A percentile compares a stretch with the other conserved stretches of the same genome.
These are phyloP conservation scores for Thecophora atra DNA, from an alignment of 2,888 invertebrate genomes.

Conservation along the genomic window DNA sequence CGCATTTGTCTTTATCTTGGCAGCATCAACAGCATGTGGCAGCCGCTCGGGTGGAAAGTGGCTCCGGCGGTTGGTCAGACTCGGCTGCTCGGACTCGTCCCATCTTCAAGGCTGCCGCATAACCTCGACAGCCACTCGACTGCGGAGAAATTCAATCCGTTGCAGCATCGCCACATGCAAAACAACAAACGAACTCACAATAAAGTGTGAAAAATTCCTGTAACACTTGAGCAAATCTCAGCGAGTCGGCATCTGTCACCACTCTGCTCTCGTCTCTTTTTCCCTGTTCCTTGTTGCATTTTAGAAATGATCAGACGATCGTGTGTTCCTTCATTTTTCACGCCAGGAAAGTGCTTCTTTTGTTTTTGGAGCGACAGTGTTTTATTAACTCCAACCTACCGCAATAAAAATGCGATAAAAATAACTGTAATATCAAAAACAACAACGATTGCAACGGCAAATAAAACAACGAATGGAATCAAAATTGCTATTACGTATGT, in stretches of 20 bases:
- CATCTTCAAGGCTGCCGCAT: conserved; percentile 13
- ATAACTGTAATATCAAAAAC: not conserved
- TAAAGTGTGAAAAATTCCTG: conserved; percentile 34
- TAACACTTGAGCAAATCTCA: conserved; percentile 23
- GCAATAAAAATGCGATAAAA: conserved; percentile 2
- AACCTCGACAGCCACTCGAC: not conserved
- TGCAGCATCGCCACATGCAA: not conserved
- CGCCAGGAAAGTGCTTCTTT: conserved; percentile 7
- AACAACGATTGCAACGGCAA: no score
- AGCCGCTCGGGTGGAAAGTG: no score
- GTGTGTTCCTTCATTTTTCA: not conserved
- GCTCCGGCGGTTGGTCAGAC: not conserved
- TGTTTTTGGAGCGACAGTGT: not conserved
- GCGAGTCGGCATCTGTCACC: not conserved
- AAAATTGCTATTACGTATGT: no score
- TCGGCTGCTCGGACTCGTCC: not conserved
- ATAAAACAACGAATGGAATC: not conserved
- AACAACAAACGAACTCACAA: not conserved
- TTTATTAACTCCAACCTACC: not conserved
- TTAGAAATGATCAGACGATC: no score
- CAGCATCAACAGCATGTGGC: not conserved
- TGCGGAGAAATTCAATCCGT: conserved; percentile 1
- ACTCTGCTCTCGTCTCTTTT: no score
- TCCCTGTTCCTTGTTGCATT: no score
- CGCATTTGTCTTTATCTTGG: no score